Evolutionary conservation across 2,113 vertebrate species (phyloP), one percentile per base, ranked within the genome.

Genomic region (Cisticola juncidis): DNA sequence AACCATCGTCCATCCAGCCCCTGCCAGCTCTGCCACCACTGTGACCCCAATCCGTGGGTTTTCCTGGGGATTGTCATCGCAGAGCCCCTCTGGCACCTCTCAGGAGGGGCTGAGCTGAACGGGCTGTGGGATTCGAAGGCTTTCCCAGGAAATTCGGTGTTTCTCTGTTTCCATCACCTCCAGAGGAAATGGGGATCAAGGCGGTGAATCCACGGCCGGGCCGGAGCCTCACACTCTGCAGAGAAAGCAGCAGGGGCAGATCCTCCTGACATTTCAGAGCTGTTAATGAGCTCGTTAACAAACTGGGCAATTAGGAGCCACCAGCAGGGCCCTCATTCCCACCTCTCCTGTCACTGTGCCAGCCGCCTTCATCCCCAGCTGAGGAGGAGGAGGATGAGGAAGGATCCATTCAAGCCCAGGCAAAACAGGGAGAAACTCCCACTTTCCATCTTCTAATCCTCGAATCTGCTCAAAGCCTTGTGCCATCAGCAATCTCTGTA

Each of bases 21-120:
- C 60, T 35, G 44, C 5, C 84, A 24, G 38, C 35, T 13, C 14
- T 14, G 81, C 25, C n/a, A 4, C 2, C 15, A 1, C 69, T 26
- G 3, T 2, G 64, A 66, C 9, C 48, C 29, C 2, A 0, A 2
- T 4, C 76, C 36, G 1, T 33, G 77, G 58, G 3, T 72, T 91
- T 56, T 16, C 1, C 36, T 54, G 84, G 90, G 81, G 94, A 94
- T 96, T 97, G 95, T 96, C 94, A 35, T 76, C 6, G 28, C 87
- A 64, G 78, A 91, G 56, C 69, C 69, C 69, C 36, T 2, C 54
- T 3, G 81, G 87, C 74, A n/a, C 81, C 87, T 85, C 94, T 56
- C 1, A 0, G 3, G 0, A 3, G 29, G 61, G 73, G 78, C 56
- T 64, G 78, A 79, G 81, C 68, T 5, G 5, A 11, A 22, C 2